Evolutionary conservation across 2,797 vertebrate species (phyloP).

Genomic region (Squalus acanthias): DNA sequence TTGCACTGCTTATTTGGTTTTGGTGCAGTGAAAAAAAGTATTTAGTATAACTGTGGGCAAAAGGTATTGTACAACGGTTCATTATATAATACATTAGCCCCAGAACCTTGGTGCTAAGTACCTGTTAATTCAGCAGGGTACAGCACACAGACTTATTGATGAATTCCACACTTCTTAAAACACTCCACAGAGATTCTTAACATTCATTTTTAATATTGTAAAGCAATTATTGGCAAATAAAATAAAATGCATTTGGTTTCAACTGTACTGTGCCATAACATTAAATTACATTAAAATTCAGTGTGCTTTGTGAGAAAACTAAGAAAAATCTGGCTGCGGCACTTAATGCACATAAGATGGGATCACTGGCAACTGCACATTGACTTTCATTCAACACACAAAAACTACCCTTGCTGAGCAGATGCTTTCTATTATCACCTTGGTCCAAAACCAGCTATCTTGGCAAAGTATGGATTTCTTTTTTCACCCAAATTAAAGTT

Average conservation of each 20-base stretch:
- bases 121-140: neutral
- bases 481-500: neutral
- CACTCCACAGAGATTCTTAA: neutral
- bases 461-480: neutral
- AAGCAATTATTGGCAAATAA: neutral
- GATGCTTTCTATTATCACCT: conserved; percentile 33
- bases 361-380: neutral
- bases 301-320: neutral
- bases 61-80: neutral
- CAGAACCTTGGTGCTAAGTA: neutral
- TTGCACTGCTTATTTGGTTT: neutral
- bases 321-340: neutral
- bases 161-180: neutral
- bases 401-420: neutral
- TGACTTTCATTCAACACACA: neutral
- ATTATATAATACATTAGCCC: neutral
- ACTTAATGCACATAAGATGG: conserved; percentile 2
- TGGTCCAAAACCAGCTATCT: neutral
- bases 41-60: neutral
- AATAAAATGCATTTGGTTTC: neutral
- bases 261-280: neutral
- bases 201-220: neutral
- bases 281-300: neutral
- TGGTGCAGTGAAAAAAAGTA: neutral
- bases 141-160: neutral